Evolutionary conservation across 2,888 invertebrate species (phyloP).

Genomic region (Catocala sponsa): DNA sequence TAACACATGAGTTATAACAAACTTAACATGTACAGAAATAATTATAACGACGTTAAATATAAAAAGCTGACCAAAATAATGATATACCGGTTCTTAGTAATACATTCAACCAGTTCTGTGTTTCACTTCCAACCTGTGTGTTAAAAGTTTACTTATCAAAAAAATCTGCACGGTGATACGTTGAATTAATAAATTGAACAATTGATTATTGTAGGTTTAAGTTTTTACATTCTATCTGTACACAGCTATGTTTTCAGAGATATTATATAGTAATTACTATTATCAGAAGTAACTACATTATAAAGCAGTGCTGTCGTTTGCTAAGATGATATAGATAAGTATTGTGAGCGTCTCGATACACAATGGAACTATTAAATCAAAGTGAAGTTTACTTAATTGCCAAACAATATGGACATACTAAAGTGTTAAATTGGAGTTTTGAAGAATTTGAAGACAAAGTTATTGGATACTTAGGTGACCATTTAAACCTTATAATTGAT

Average conservation of each 20-base stretch:
- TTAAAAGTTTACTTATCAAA: neutral
- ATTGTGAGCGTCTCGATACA: neutral
- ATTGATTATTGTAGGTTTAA: too few species aligned
- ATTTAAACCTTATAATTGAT: conserved; percentile 66
- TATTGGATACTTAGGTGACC: conserved; percentile 78
- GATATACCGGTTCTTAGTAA: conserved; percentile 68
- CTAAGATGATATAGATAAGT: neutral
- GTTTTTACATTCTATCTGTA: too few species aligned
- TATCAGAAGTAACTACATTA: too few species aligned
- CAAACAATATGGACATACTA: conserved; percentile 54
- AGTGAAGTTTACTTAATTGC: conserved; percentile 64
- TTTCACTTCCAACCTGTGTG: conserved; percentile 61
- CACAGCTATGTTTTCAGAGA: too few species aligned
- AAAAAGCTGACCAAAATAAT: conserved; percentile 78
- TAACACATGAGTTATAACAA: too few species aligned
- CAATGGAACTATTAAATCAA: conserved; percentile 23
- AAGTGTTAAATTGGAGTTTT: conserved; percentile 60
- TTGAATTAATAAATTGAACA: too few species aligned
- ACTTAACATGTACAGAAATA: conserved; percentile 62
- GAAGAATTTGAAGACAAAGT: conserved; percentile 67
- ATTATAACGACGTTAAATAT: conserved; percentile 80
- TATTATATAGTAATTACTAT: too few species aligned
- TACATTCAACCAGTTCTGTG: conserved; percentile 63
- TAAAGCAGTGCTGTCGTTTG: too few species aligned
- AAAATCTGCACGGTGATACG: too few species aligned